Percentiles rank a stretch among this genome's conserved stretches.
These are phyloP conservation scores for Peromyscus polionotus DNA, from an alignment of 2,113 vertebrate genomes.

Conservation along the genomic window DNA sequence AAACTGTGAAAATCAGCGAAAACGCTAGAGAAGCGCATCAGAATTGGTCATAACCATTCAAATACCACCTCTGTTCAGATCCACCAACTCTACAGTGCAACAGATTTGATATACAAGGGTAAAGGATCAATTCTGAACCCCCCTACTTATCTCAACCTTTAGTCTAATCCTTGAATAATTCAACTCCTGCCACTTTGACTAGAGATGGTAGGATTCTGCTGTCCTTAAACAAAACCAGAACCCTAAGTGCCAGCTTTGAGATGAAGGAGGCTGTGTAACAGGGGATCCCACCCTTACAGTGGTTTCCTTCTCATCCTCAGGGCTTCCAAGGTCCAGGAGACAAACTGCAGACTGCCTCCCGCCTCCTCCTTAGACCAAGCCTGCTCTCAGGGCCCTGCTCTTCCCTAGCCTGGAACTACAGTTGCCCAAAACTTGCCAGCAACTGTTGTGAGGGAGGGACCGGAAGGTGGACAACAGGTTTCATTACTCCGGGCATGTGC, in stretches of 20 bases:
- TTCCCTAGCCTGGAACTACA: background rate
- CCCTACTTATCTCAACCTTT: background rate
- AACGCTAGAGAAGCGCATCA: background rate
- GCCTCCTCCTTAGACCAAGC: background rate
- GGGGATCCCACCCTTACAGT: background rate
- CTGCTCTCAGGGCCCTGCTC: background rate
- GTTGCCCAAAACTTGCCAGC: background rate
- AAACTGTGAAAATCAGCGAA: conserved; percentile 18
- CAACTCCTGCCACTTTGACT: background rate
- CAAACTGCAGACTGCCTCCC: background rate
- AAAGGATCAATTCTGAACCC: background rate
- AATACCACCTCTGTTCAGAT: background rate
- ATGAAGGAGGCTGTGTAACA: background rate
- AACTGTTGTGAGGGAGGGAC: background rate
- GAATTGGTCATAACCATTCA: background rate
- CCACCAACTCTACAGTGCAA: background rate
- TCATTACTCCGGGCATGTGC: background rate
- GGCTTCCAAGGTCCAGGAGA: background rate
- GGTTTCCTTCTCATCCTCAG: background rate
- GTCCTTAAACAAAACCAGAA: conserved; percentile 54
- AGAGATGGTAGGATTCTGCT: background rate
- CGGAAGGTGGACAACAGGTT: background rate
- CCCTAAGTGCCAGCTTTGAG: background rate
- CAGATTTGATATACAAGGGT: background rate
- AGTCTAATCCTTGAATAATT: background rate